Conservation (phyloP, 92 coral and sea anemone species). For the Umimayanthus chanpuru region DNA sequence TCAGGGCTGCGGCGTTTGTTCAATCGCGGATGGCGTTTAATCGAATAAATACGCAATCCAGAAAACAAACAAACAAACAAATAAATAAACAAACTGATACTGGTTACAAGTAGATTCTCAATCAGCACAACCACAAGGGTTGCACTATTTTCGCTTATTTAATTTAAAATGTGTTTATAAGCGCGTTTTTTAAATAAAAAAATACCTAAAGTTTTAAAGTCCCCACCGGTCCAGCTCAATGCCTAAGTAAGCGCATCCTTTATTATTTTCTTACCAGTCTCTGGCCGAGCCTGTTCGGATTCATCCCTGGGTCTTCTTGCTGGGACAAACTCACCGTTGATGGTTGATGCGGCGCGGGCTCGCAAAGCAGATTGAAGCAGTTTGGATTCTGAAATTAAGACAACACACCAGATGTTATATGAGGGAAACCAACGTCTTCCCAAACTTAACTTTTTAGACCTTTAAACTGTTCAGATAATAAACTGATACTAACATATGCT, state of each 20-base stretch:
- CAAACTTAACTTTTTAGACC: background rate
- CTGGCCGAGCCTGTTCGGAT: background rate
- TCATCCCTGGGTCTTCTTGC: slow-evolving; percentile 3
- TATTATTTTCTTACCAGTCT: background rate
- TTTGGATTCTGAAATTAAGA: background rate
- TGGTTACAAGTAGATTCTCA: too few species aligned
- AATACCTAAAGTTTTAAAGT: background rate
- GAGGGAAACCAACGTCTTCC: background rate
- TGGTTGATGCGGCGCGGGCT: slow-evolving; percentile 17
- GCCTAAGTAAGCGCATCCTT: background rate
- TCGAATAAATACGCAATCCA: too few species aligned
- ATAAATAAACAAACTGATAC: too few species aligned
- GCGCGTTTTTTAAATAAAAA: background rate
- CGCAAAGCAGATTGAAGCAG: slow-evolving; percentile 29
- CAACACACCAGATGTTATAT: background rate
- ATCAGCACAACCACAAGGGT: too few species aligned
- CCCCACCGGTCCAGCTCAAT: too few species aligned
- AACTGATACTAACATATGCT: too few species aligned
- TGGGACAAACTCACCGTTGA: slow-evolving; percentile 10
- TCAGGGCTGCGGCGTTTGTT: too few species aligned
- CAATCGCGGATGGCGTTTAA: too few species aligned
- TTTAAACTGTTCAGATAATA: background rate
- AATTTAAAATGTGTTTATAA: too few species aligned
- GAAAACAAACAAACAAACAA: too few species aligned
- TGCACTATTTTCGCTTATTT: too few species aligned